Conservation (phyloP, 2,797 vertebrate genomes). For the Menidia menidia region DNA sequence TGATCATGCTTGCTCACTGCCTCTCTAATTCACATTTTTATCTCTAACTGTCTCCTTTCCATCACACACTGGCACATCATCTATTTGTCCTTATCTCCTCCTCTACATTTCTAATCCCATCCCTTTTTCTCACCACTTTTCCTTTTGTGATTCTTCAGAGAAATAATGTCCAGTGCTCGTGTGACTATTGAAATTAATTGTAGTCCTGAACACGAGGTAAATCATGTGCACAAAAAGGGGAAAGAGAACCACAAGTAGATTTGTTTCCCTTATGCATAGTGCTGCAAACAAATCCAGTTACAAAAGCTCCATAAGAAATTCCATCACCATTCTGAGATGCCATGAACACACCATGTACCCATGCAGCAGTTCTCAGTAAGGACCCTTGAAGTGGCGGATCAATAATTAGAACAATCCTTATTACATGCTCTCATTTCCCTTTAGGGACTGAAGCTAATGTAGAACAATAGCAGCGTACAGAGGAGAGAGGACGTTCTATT, state of each 20-base stretch:
- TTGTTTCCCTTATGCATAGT: slow-evolving; percentile 13
- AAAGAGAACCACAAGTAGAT: slow-evolving; percentile 30
- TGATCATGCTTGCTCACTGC: slow-evolving; percentile 35
- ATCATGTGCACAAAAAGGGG: slow-evolving; percentile 32
- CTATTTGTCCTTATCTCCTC: slow-evolving; percentile 44
- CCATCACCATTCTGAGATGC: slow-evolving; percentile 25
- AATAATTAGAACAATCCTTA: slow-evolving; percentile 81
- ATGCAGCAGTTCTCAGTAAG: slow-evolving; percentile 44
- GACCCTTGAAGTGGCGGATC: slow-evolving; percentile 74
- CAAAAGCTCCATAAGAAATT: slow-evolving; percentile 52
- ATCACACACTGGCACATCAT: slow-evolving; percentile 40
- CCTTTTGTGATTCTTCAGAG: slow-evolving; percentile 18
- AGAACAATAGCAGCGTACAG: slow-evolving; percentile 59
- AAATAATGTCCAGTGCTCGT: slow-evolving; percentile 1
- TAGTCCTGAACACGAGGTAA: slow-evolving; percentile 1
- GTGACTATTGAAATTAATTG: slow-evolving; percentile 22
- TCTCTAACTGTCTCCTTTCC: slow-evolving; percentile 33
- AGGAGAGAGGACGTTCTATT: slow-evolving; percentile 23
- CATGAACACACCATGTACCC: slow-evolving; percentile 33
- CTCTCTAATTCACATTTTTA: slow-evolving; percentile 48
- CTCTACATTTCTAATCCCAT: slow-evolving; percentile 28
- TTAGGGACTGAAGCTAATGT: slow-evolving; percentile 69
- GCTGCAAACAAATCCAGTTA: slow-evolving; percentile 62
- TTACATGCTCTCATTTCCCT: slow-evolving; percentile 74
- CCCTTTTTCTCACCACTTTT: slow-evolving; percentile 26